A percentile compares a stretch with the other conserved stretches of the same genome.
phyloP scores from a whole-genome alignment of 1,140 invertebrate genomes.

The Drosophila ohnishii region DNA sequence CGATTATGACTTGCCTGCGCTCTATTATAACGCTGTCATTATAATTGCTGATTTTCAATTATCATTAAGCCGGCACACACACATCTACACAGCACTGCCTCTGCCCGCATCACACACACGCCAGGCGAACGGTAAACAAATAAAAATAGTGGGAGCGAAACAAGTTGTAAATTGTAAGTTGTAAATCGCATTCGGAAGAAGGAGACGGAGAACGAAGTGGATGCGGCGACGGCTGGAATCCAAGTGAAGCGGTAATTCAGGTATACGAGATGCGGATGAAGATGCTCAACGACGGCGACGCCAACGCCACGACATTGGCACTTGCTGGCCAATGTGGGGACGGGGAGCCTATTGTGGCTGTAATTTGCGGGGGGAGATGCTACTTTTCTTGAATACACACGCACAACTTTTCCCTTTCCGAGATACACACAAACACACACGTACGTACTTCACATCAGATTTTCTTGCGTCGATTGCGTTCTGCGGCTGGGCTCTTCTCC shows the following conservation, averaged over 20 bases:
- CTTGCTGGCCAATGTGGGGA: slow-evolving; percentile 34
- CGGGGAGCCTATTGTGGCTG: slow-evolving; percentile 17
- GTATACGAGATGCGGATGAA: slow-evolving; percentile 77
- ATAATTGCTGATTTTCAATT: slow-evolving; percentile 66
- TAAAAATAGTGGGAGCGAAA: slow-evolving; percentile 39
- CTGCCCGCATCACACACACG: slow-evolving; percentile 14
- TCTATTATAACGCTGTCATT: slow-evolving; percentile 17
- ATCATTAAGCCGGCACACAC: slow-evolving; percentile 74
- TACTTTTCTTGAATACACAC: slow-evolving; percentile 79
- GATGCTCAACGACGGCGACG: slow-evolving; percentile 57
- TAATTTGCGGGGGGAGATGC: slow-evolving; percentile 48
- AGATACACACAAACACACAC: slow-evolving; percentile 58
- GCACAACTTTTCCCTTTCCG: slow-evolving; percentile 62
- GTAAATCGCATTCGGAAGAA: slow-evolving; percentile 37
- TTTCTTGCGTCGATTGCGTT: slow-evolving; percentile 63
- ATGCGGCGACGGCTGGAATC: slow-evolving; percentile 65
- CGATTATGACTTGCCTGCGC: slow-evolving; percentile 15
- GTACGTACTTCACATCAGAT: slow-evolving; percentile 57
- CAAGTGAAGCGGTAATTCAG: slow-evolving; percentile 77
- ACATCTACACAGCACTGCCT: slow-evolving; percentile 8
- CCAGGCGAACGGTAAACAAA: slow-evolving; percentile 67
- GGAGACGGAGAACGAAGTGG: slow-evolving; percentile 33
- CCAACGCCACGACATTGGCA: slow-evolving; percentile 47
- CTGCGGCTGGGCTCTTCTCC: slow-evolving; percentile 38
- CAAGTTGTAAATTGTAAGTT: slow-evolving; percentile 56